Conservation (phyloP, 2,113 vertebrate species). For the Circaetus gallicus region DNA sequence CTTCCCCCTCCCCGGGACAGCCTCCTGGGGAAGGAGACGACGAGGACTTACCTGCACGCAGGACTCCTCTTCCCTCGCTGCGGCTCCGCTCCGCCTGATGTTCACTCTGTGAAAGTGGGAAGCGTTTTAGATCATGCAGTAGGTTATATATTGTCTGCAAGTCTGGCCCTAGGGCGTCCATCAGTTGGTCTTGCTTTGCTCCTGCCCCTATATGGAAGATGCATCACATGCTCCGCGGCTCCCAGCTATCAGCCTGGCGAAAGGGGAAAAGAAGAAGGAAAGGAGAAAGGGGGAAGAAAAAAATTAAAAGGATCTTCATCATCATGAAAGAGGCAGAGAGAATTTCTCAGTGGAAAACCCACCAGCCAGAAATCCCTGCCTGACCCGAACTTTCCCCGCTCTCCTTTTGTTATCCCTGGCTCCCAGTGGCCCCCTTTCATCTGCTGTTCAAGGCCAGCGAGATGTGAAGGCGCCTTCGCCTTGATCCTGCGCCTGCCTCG, state of each 20-base stretch:
- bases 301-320: slow-evolving; percentile 27
- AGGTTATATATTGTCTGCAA: slow-evolving; percentile 75
- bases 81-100: slow-evolving; percentile 33
- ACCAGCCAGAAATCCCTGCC: slow-evolving; percentile 48
- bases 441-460: slow-evolving; percentile 23
- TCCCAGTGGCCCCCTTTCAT: slow-evolving; percentile 53
- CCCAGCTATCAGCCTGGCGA: slow-evolving; percentile 63
- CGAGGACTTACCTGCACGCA: slow-evolving; percentile 31
- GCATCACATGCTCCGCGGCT: slow-evolving; percentile 68
- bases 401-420: slow-evolving; percentile 23
- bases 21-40: background rate
- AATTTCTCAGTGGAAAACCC: slow-evolving; percentile 52
- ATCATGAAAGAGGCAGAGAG: slow-evolving; percentile 47
- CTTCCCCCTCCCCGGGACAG: background rate
- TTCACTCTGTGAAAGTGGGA: slow-evolving; percentile 58
- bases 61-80: background rate
- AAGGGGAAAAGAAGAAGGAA: slow-evolving; percentile 20
- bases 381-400: slow-evolving; percentile 49
- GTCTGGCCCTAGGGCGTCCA: slow-evolving; percentile 74
- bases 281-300: background rate
- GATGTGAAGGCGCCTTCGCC: slow-evolving; percentile 33
- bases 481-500: background rate
- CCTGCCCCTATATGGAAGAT: slow-evolving; percentile 71
- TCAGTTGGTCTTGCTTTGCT: slow-evolving; percentile 67
- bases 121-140: slow-evolving; percentile 56